These are phyloP conservation scores for Prosapia bicincta DNA, from an alignment of 2,888 invertebrate species.

Conservation along the genomic window DNA sequence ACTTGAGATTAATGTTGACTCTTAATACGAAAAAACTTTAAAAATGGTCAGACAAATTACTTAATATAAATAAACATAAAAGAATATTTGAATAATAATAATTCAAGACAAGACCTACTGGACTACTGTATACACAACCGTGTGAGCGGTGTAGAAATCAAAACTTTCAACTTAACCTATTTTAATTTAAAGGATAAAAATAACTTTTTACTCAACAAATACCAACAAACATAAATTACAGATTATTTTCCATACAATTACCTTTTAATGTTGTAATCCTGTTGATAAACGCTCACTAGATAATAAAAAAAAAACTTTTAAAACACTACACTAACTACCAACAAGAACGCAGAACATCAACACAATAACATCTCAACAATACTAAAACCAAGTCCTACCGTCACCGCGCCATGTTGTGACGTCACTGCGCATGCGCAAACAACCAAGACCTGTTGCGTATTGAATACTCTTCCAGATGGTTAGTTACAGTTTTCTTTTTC, in stretches of 20 bases:
- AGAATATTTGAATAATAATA: too few relatives aligned
- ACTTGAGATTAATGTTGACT: too few relatives aligned
- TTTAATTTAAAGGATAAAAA: not conserved
- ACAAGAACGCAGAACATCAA: not conserved
- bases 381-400: too few relatives aligned
- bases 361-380: not conserved
- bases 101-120: not conserved
- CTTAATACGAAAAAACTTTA: too few relatives aligned
- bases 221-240: not conserved
- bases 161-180: not conserved
- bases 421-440: not conserved
- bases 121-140: not conserved
- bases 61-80: too few relatives aligned
- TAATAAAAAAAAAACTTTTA: not conserved
- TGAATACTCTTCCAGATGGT: not conserved
- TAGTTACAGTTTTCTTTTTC: not conserved
- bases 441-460: not conserved
- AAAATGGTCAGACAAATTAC: too few relatives aligned
- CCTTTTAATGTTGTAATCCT: not conserved
- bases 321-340: not conserved
- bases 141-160: not conserved
- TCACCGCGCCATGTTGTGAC: not conserved
- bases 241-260: not conserved
- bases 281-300: not conserved
- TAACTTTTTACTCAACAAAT: not conserved